Evolutionary conservation across 2,888 invertebrate genomes (phyloP).

Genomic region (Anodontia alba): DNA sequence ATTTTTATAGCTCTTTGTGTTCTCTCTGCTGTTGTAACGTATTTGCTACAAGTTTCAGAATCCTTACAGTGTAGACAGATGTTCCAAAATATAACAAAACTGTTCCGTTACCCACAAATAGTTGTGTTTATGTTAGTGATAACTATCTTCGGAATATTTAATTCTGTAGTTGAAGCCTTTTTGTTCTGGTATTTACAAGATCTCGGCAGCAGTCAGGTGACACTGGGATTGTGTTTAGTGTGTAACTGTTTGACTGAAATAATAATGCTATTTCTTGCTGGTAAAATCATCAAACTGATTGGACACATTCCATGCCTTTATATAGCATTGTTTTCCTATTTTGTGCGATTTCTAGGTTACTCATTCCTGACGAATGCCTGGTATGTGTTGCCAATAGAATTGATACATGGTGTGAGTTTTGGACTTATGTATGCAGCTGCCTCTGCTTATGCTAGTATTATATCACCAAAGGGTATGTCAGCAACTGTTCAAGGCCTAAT

Average conservation of each 20-base stretch:
- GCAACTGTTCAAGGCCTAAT: slow-evolving; percentile 95
- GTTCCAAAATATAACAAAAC: slow-evolving; percentile 90
- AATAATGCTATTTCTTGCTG: slow-evolving; percentile 90
- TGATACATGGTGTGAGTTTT: slow-evolving; percentile 94
- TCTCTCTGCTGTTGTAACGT: slow-evolving; percentile 90
- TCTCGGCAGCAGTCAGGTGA: slow-evolving; percentile 69
- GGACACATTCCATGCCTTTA: slow-evolving; percentile 92
- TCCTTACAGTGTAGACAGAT: slow-evolving; percentile 84
- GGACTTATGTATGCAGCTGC: slow-evolving; percentile 97
- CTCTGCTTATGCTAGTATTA: slow-evolving; percentile 93
- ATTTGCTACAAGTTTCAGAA: slow-evolving; percentile 69
- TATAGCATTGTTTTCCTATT: slow-evolving; percentile 92
- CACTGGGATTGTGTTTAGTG: slow-evolving; percentile 78
- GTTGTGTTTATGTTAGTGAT: slow-evolving; percentile 92
- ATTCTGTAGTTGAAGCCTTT: slow-evolving; percentile 96
- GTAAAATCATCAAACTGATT: slow-evolving; percentile 92
- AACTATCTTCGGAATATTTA: slow-evolving; percentile 93
- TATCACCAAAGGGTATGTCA: slow-evolving; percentile 93
- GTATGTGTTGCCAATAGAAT: slow-evolving; percentile 93
- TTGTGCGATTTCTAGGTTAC: slow-evolving; percentile 92
- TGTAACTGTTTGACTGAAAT: slow-evolving; percentile 77
- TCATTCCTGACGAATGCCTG: slow-evolving; percentile 92
- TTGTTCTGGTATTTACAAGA: slow-evolving; percentile 91
- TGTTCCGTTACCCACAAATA: slow-evolving; percentile 92
- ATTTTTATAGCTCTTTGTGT: slow-evolving; percentile 88